Evolutionary conservation across 2,113 vertebrate species (phyloP).

Genomic region (Myrmecophaga tridactyla): DNA sequence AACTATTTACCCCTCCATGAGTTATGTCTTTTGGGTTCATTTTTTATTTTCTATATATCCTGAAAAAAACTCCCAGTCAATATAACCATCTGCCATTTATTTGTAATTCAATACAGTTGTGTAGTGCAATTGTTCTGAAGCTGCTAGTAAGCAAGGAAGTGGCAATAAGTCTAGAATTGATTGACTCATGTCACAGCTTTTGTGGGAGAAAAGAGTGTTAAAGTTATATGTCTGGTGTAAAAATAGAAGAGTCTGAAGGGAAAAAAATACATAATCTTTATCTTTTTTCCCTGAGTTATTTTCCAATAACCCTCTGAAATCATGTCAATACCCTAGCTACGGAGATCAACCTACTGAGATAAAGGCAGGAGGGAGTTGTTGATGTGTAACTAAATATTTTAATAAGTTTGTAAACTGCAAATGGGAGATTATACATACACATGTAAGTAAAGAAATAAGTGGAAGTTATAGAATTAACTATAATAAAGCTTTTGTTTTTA

Average conservation of each 20-base stretch:
- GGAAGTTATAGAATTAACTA: neutral
- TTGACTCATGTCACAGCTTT: conserved; percentile 24
- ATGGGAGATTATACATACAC: neutral
- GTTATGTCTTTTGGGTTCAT: neutral
- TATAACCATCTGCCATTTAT: neutral
- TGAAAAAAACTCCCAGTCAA: conserved; percentile 8
- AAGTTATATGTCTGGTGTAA: conserved; percentile 29
- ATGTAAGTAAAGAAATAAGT: neutral
- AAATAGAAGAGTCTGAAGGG: neutral
- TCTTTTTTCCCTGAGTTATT: neutral
- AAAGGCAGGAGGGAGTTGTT: neutral
- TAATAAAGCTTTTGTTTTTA: neutral
- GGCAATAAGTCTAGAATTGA: conserved; percentile 1
- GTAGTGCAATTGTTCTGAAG: neutral
- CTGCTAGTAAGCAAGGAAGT: conserved; percentile 6
- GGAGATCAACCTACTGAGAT: neutral
- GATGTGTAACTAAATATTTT: neutral
- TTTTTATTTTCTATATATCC: neutral
- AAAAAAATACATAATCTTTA: neutral
- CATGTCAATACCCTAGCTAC: neutral
- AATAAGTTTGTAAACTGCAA: neutral
- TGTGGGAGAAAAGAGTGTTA: neutral
- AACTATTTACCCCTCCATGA: neutral
- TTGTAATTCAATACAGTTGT: conserved; percentile 19
- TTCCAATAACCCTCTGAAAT: neutral